Percentiles rank a stretch among this genome's conserved stretches.
Conservation (phyloP, 2,888 invertebrate species). For the Mythimna lalbum region DNA sequence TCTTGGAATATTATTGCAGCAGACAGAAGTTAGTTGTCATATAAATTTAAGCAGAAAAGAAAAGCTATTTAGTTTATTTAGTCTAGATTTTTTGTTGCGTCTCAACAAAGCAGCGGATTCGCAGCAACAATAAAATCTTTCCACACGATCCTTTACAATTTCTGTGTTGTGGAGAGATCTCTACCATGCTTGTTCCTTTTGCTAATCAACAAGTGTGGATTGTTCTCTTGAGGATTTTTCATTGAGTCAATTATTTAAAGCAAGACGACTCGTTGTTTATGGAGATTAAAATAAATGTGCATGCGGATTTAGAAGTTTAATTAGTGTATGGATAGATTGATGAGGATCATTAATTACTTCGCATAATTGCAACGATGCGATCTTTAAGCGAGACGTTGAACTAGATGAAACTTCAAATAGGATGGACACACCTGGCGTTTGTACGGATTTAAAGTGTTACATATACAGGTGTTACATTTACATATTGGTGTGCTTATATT, state of each 20-base stretch:
- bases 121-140: constrained; percentile 23
- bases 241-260: constrained; percentile 71
- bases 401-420: constrained; percentile 24
- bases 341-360: constrained; percentile 48
- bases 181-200: constrained; percentile 75
- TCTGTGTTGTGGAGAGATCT: constrained; percentile 69
- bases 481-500: too few relatives aligned
- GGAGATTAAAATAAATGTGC: constrained; percentile 55
- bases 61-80: not conserved
- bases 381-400: constrained; percentile 27
- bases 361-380: constrained; percentile 47
- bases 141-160: constrained; percentile 63
- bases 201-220: constrained; percentile 83
- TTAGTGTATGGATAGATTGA: constrained; percentile 50
- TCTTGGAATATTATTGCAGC: too few relatives aligned
- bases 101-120: not conserved
- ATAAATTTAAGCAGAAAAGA: not conserved
- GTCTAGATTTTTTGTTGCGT: not conserved
- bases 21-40: not conserved
- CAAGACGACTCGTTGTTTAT: constrained; percentile 46
- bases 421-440: constrained; percentile 38
- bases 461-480: too few relatives aligned
- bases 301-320: constrained; percentile 57
- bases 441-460: constrained; percentile 5
- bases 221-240: constrained; percentile 79